Conservation (phyloP, 1,140 invertebrate species). For the Ceratosolen solmsi region DNA sequence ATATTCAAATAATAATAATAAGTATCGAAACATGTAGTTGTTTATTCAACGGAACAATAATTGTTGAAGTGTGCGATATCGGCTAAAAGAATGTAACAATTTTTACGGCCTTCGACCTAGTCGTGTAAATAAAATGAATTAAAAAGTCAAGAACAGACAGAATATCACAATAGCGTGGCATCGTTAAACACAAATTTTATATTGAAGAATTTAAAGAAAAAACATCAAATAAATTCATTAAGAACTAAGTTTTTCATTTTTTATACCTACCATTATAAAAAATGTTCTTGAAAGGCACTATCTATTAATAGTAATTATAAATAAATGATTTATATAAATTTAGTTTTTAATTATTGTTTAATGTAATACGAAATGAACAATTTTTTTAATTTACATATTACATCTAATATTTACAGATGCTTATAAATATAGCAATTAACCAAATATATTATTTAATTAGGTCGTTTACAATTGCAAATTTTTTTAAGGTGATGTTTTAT, state of each 20-base stretch:
- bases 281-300: background rate
- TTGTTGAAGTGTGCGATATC: conserved; percentile 53
- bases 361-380: no score
- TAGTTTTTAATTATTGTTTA: no score
- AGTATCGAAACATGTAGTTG: conserved; percentile 46
- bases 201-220: conserved; percentile 72
- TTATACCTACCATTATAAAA: background rate
- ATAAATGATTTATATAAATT: no score
- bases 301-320: no score
- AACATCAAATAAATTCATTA: conserved; percentile 74
- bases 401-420: no score
- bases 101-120: conserved; percentile 72
- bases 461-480: no score
- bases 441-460: no score
- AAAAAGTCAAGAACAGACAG: conserved; percentile 65
- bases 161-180: conserved; percentile 71
- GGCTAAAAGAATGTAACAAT: conserved; percentile 59
- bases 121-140: conserved; percentile 69
- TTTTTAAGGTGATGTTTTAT: no score
- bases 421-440: no score
- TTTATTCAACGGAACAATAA: conserved; percentile 50
- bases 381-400: no score
- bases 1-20: background rate
- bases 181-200: conserved; percentile 74
- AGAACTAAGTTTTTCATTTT: conserved; percentile 59